Evolutionary conservation across 2,797 vertebrate species (phyloP).

Genomic region (Labroides dimidiatus): DNA sequence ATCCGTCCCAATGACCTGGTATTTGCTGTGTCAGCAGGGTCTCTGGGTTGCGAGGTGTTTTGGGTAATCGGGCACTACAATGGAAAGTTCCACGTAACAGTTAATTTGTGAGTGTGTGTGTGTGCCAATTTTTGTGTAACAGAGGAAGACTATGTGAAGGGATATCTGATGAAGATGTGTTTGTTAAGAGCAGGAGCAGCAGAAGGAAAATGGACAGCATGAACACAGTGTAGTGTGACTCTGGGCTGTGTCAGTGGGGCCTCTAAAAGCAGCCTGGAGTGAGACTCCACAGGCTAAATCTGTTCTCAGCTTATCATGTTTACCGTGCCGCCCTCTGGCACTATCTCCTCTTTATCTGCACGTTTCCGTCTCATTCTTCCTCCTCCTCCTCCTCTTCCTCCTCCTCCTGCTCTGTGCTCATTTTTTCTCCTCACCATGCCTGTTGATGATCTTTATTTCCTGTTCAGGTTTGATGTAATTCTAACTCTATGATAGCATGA

Average conservation of each 20-base stretch:
- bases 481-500: background rate
- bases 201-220: background rate
- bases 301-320: conserved; percentile 24
- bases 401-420: background rate
- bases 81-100: conserved; percentile 65
- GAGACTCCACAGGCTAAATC: conserved; percentile 9
- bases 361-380: background rate
- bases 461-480: background rate
- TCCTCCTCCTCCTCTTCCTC: no score
- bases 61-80: conserved; percentile 5
- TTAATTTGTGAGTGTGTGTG: background rate
- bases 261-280: background rate
- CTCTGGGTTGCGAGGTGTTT: conserved; percentile 19
- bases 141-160: background rate
- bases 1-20: conserved; percentile 20
- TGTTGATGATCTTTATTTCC: background rate
- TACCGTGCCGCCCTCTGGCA: conserved; percentile 10
- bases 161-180: background rate
- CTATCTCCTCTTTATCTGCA: conserved; percentile 26
- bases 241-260: no score
- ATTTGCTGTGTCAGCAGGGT: conserved; percentile 70
- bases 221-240: background rate
- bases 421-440: background rate
- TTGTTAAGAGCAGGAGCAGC: no score
- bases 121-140: no score